Evolutionary conservation across 2,113 vertebrate species (phyloP).

Genomic region (Nettapus auritus): DNA sequence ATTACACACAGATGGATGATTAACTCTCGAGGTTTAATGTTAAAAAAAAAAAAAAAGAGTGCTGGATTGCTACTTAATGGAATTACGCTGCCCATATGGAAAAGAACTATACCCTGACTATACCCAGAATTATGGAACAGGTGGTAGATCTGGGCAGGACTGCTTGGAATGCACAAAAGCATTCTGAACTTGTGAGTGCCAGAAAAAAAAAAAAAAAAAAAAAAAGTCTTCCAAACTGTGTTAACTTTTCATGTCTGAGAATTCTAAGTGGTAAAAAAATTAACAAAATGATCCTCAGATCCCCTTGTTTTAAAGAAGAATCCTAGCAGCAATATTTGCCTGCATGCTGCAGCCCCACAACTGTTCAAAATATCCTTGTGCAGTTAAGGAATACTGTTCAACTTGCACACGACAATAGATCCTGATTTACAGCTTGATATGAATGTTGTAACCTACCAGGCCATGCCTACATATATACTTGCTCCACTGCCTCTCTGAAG

Average conservation of each 20-base stretch:
- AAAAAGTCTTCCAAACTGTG: slow-evolving; percentile 71
- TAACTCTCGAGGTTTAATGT: slow-evolving; percentile 84
- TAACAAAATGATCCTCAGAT: slow-evolving; percentile 20
- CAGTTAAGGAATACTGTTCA: rapidly evolving
- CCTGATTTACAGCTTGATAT: rapidly evolving
- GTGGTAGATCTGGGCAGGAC: slow-evolving; percentile 83
- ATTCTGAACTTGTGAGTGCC: slow-evolving; percentile 79
- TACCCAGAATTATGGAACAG: slow-evolving; percentile 85
- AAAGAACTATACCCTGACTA: slow-evolving; percentile 83
- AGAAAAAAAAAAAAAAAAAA: slow-evolving; percentile 62
- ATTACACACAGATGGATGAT: slow-evolving; percentile 88
- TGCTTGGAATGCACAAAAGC: slow-evolving; percentile 83
- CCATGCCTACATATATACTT: rapidly evolving
- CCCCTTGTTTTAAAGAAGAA: not conserved
- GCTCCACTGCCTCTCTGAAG: not conserved
- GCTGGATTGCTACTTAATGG: slow-evolving; percentile 85
- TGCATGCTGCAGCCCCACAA: not conserved
- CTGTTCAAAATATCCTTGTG: not conserved
- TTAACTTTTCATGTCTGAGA: slow-evolving; percentile 74
- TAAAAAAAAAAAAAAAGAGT: slow-evolving; percentile 77
- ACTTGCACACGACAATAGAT: rapidly evolving
- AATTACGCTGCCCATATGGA: slow-evolving; percentile 87
- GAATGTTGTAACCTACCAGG: rapidly evolving
- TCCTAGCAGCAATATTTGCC: not conserved
- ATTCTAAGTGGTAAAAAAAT: slow-evolving; percentile 66